These are phyloP conservation scores for Chondrosia reniformis DNA, from an alignment of 37 sponge, comb jelly and placozoan genomes.

Conservation along the genomic window DNA sequence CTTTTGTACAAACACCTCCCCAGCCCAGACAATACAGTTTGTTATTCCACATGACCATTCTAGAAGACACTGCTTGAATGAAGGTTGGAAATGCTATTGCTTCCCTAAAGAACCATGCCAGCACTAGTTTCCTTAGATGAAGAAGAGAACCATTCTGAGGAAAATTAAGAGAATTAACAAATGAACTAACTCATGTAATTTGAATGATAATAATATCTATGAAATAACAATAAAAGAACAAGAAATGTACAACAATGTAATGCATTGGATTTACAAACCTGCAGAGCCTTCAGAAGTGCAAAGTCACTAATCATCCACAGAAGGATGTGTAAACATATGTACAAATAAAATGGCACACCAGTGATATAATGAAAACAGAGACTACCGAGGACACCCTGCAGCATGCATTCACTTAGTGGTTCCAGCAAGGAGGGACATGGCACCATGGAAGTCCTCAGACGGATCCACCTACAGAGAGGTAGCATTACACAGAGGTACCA, in stretches of 20 bases:
- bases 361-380: not conserved
- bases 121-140: slow-evolving; percentile 30
- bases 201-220: not conserved
- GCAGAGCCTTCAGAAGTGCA: not conserved
- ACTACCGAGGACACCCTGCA: slow-evolving; percentile 41
- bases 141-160: slow-evolving; percentile 45
- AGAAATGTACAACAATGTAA: not conserved
- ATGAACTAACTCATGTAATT: not conserved
- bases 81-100: slow-evolving; percentile 54
- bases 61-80: slow-evolving; percentile 38
- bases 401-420: slow-evolving; percentile 75
- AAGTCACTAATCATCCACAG: slow-evolving; percentile 13
- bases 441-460: slow-evolving; percentile 71
- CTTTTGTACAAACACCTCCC: too few species aligned
- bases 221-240: slow-evolving; percentile 4
- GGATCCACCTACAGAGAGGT: slow-evolving; percentile 52
- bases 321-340: not conserved
- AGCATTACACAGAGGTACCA: too few species aligned
- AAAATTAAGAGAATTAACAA: not conserved
- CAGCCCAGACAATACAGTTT: slow-evolving; percentile 33
- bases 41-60: slow-evolving; percentile 57
- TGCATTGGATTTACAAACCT: slow-evolving; percentile 14
- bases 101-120: slow-evolving; percentile 70
- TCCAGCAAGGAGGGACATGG: slow-evolving; percentile 70
- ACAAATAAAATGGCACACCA: not conserved